These are phyloP conservation scores for Apamea monoglypha DNA, from an alignment of 2,888 invertebrate species.

Conservation along the genomic window DNA sequence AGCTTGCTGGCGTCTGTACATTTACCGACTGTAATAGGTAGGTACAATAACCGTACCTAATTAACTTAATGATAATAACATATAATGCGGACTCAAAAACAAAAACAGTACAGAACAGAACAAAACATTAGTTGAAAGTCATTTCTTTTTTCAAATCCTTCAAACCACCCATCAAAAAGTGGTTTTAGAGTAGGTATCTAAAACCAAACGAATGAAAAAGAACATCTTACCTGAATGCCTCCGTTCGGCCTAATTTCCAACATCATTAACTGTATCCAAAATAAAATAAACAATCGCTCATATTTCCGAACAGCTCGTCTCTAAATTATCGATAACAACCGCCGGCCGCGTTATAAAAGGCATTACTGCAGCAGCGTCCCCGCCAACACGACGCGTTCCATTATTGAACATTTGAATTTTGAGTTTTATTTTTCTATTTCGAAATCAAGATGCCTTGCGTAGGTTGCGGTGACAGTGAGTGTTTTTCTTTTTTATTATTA, in stretches of 20 bases:
- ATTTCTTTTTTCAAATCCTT: not conserved
- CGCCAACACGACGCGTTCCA: slow-evolving; percentile 56
- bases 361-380: slow-evolving; percentile 58
- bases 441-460: slow-evolving; percentile 84
- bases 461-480: slow-evolving; percentile 87
- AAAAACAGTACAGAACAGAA: not conserved
- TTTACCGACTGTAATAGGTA: not conserved
- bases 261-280: slow-evolving; percentile 37
- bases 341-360: slow-evolving; percentile 47
- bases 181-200: not conserved
- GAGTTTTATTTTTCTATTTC: slow-evolving; percentile 47
- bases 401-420: slow-evolving; percentile 52
- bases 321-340: slow-evolving; percentile 60
- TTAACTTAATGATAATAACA: not conserved
- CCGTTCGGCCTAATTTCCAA: slow-evolving; percentile 19
- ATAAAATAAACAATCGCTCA: slow-evolving; percentile 57
- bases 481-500: slow-evolving; percentile 19
- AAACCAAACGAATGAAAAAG: slow-evolving; percentile 24
- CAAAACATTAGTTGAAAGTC: not conserved
- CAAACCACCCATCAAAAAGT: not conserved
- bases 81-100: not conserved
- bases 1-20: not conserved
- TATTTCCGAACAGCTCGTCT: slow-evolving; percentile 59
- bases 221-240: slow-evolving; percentile 18
- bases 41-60: not conserved